A percentile compares a stretch with the other conserved stretches of the same genome.
Conservation (phyloP, 2,797 vertebrate species). For the Cossypha niveicapilla region DNA sequence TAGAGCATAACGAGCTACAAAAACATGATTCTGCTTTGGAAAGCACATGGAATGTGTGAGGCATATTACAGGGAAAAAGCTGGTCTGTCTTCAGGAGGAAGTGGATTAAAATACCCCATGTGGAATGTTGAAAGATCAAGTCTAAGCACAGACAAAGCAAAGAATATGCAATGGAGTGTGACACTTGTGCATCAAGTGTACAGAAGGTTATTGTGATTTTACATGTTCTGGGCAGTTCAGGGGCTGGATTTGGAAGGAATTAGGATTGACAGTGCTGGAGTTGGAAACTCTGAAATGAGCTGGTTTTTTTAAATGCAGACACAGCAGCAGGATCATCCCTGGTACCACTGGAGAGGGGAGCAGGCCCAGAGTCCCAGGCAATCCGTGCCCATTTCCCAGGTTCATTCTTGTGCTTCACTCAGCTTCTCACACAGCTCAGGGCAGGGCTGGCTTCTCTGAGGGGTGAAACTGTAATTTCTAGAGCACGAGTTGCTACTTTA, state of each 20-base stretch:
- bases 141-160: not conserved
- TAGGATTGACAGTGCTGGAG: not conserved
- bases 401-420: not conserved
- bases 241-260: not conserved
- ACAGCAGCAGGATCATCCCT: not conserved
- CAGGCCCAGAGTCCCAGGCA: not conserved
- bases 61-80: not conserved
- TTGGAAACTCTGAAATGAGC: not conserved
- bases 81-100: not conserved
- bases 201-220: not conserved
- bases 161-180: not conserved
- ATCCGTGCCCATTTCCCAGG: accelerated
- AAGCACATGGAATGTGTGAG: not conserved
- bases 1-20: not conserved
- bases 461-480: not conserved
- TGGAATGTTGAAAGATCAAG: not conserved
- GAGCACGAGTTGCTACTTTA: not conserved
- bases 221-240: not conserved
- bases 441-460: not conserved
- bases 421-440: not conserved
- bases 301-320: not conserved
- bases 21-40: not conserved
- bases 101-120: not conserved
- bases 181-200: not conserved
- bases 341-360: accelerated